Evolutionary conservation across 2,113 vertebrate species (phyloP).

Genomic region (Zootoca vivipara): DNA sequence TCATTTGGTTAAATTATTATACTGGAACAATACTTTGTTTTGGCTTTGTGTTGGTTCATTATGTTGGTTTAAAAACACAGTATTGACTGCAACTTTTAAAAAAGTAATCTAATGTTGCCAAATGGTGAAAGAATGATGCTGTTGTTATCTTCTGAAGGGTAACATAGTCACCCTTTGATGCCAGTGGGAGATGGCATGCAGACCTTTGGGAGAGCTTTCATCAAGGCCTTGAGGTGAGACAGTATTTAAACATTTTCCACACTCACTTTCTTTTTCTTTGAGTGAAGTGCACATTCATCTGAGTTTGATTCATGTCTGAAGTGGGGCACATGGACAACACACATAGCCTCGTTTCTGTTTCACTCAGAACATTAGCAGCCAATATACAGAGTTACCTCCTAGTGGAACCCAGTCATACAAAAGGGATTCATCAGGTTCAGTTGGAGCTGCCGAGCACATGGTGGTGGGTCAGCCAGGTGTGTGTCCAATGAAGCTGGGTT

Average conservation of each 20-base stretch:
- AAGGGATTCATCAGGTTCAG: background rate
- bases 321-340: too few species aligned
- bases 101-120: background rate
- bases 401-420: too few species aligned
- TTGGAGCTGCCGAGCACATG: background rate
- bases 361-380: background rate
- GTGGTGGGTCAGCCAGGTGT: background rate
- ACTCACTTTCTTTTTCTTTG: background rate
- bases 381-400: background rate
- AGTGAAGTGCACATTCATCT: background rate
- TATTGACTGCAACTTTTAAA: background rate
- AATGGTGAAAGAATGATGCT: constrained; percentile 72
- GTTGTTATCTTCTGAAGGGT: constrained; percentile 77
- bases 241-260: constrained; percentile 43
- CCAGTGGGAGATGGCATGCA: constrained; percentile 55
- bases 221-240: constrained; percentile 65
- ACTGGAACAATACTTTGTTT: background rate
- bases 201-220: constrained; percentile 50
- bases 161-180: constrained; percentile 74
- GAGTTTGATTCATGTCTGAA: background rate
- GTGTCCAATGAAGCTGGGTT: background rate
- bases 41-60: background rate
- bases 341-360: background rate
- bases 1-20: background rate
- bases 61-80: background rate